Percentiles rank a stretch among this genome's conserved stretches.
These are phyloP conservation scores for Byasa hedistus DNA, from an alignment of 2,888 invertebrate species.

Conservation along the genomic window DNA sequence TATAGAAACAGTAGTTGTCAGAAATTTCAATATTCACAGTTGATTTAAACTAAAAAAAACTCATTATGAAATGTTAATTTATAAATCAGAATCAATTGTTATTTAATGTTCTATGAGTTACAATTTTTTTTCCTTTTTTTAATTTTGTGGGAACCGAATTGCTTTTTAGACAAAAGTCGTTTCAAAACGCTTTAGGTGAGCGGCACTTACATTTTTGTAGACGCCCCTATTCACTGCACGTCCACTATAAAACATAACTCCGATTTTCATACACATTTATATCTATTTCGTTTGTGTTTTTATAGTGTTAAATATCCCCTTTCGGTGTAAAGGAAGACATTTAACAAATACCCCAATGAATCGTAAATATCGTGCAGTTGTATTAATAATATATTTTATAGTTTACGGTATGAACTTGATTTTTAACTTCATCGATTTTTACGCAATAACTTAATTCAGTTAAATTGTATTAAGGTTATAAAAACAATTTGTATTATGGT, in stretches of 20 bases:
- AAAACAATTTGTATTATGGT: too few species aligned
- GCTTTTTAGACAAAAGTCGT: not conserved
- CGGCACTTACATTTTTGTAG: constrained; percentile 43
- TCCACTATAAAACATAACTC: constrained; percentile 76
- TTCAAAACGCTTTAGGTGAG: constrained; percentile 37
- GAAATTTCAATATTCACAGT: too few species aligned
- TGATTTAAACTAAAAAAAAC: too few species aligned
- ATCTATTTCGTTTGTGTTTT: constrained; percentile 54
- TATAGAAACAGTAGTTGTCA: too few species aligned
- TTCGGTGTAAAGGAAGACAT: constrained; percentile 27
- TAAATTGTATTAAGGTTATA: too few species aligned
- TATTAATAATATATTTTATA: too few species aligned
- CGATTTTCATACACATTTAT: constrained; percentile 70
- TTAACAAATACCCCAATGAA: constrained; percentile 59
- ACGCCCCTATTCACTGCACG: constrained; percentile 69
- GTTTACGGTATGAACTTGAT: too few species aligned
- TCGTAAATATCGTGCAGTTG: constrained; percentile 48
- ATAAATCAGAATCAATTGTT: too few species aligned
- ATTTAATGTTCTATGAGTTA: not conserved
- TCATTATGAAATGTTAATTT: too few species aligned
- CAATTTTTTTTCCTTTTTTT: not conserved
- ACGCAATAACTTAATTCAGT: too few species aligned
- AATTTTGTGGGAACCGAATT: rapidly evolving
- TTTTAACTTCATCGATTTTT: too few species aligned
- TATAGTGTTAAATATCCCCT: constrained; percentile 61